These are phyloP conservation scores for Scatophagus argus DNA, from an alignment of 2,113 vertebrate genomes.

Conservation along the genomic window DNA sequence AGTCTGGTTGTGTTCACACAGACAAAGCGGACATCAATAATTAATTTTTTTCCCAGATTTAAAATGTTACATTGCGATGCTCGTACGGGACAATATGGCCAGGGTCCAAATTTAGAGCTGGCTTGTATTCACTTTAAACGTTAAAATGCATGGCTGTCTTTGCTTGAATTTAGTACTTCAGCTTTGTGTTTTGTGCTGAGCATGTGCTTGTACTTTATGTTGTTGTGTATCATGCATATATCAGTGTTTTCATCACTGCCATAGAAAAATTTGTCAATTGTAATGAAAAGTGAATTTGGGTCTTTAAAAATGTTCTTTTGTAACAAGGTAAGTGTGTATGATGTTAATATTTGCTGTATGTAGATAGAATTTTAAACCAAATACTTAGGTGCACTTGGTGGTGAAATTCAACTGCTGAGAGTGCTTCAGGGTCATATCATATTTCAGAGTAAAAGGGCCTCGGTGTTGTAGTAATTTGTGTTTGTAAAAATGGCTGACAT, in stretches of 20 bases:
- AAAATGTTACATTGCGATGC: slow-evolving; percentile 32
- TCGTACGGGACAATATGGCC: slow-evolving; percentile 78
- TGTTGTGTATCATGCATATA: slow-evolving; percentile 30
- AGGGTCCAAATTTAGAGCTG: slow-evolving; percentile 53
- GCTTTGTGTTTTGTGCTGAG: slow-evolving; percentile 57
- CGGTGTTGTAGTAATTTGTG: slow-evolving; percentile 34
- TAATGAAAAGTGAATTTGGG: slow-evolving; percentile 21
- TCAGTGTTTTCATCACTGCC: slow-evolving; percentile 48
- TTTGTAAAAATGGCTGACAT: slow-evolving; percentile 53
- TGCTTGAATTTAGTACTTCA: slow-evolving; percentile 39
- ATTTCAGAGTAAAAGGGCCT: slow-evolving; percentile 30
- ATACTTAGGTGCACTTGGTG: slow-evolving; percentile 17
- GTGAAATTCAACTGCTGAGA: slow-evolving; percentile 17
- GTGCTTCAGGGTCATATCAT: slow-evolving; percentile 5
- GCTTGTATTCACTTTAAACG: slow-evolving; percentile 44
- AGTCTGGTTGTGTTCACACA: background rate
- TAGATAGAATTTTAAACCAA: slow-evolving; percentile 5
- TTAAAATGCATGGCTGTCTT: slow-evolving; percentile 67
- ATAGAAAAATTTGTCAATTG: slow-evolving; percentile 1
- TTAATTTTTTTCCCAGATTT: background rate
- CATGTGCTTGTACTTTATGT: slow-evolving; percentile 42
- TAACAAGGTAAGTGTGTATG: slow-evolving; percentile 65
- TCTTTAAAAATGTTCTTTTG: slow-evolving; percentile 9
- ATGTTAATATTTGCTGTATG: slow-evolving; percentile 20
- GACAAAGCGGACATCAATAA: slow-evolving; percentile 6